Evolutionary conservation across 92 coral and sea anemone genomes (phyloP).

Genomic region (Metridium senile): DNA sequence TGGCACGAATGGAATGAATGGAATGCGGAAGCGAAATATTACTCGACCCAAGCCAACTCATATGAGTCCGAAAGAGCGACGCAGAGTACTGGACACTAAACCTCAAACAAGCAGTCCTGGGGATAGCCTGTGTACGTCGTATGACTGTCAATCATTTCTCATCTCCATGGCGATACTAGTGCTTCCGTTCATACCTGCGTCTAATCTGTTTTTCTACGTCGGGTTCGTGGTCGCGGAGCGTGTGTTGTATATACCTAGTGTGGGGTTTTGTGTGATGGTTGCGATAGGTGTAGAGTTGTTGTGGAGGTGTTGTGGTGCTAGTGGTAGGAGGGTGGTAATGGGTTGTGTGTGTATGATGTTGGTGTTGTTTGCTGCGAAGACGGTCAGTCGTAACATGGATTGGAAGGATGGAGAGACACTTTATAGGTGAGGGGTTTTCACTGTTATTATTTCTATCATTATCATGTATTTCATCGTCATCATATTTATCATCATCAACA

Average conservation of each 20-base stretch:
- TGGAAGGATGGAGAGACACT: conserved; percentile 89
- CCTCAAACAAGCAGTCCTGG: not conserved
- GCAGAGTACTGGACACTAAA: conserved; percentile 6
- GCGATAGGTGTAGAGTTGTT: conserved; percentile 71
- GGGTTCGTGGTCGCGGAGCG: conserved; percentile 98
- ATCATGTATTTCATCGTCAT: too few species aligned
- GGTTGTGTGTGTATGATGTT: conserved; percentile 44
- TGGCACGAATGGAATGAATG: conserved; percentile 13
- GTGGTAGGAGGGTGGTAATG: conserved; percentile 35
- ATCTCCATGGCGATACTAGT: conserved; percentile 70
- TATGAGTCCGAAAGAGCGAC: conserved; percentile 13
- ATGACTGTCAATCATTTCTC: conserved; percentile 43
- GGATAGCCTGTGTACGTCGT: conserved; percentile 12
- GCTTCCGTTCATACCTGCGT: conserved; percentile 89
- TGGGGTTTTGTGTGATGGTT: conserved; percentile 85
- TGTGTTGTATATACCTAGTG: conserved; percentile 93
- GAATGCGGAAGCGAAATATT: conserved; percentile 26
- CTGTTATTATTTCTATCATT: too few species aligned
- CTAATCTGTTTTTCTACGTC: conserved; percentile 93
- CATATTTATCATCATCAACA: too few species aligned
- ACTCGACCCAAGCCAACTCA: conserved; percentile 17
- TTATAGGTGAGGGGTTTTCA: conserved; percentile 81
- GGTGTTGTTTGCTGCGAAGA: conserved; percentile 56
- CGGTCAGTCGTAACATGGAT: conserved; percentile 78
- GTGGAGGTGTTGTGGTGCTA: conserved; percentile 48